These are phyloP conservation scores for Batillaria attramentaria DNA, from an alignment of 1,140 invertebrate genomes.

Conservation along the genomic window DNA sequence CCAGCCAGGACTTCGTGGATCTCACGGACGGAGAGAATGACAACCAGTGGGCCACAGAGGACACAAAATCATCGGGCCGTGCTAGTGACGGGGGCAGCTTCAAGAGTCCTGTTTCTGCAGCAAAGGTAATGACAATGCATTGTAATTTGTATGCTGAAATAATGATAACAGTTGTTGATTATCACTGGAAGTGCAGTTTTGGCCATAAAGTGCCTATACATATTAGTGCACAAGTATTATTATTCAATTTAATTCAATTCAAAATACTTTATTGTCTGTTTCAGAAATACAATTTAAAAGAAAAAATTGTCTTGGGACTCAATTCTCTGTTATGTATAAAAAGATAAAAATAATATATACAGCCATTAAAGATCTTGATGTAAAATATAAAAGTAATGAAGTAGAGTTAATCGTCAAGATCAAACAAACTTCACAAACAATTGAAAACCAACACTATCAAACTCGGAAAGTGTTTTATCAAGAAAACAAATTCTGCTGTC, in stretches of 20 bases:
- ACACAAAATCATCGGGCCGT: neutral
- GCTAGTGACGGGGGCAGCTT: neutral
- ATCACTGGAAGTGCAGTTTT: neutral
- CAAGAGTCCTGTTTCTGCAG: neutral
- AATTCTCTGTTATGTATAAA: neutral
- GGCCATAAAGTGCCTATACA: neutral
- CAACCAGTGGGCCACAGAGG: neutral
- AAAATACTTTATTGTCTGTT: no score
- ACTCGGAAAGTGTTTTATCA: no score
- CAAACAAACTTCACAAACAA: no score
- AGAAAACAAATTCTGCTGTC: no score
- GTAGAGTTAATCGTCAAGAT: neutral
- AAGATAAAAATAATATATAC: no score
- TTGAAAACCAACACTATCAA: no score
- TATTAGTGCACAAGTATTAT: neutral
- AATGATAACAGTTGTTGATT: neutral
- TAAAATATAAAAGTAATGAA: no score
- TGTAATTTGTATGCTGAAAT: neutral
- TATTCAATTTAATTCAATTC: neutral
- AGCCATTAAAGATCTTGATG: no score
- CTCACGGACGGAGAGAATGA: constrained; percentile 25
- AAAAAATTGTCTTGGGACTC: no score
- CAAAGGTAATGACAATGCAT: neutral
- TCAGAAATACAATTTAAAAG: neutral
- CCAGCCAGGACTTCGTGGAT: constrained; percentile 30